Percentiles rank a stretch among this genome's conserved stretches.
phyloP scores from a whole-genome alignment of 2,113 vertebrate species.

The Patagioenas fasciata region DNA sequence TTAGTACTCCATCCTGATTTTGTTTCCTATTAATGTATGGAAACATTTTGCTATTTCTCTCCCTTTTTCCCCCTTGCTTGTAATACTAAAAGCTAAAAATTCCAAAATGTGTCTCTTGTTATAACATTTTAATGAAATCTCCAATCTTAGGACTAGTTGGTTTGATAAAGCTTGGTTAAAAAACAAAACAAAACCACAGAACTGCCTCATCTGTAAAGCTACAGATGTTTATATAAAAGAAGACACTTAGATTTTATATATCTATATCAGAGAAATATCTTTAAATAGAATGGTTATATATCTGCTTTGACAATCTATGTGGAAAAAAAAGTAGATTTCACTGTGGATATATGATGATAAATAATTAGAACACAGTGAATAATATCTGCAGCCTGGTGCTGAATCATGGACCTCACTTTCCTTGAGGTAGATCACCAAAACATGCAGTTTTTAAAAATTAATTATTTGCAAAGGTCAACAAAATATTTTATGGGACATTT shows the following conservation, averaged over 20 bases:
- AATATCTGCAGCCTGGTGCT: not conserved
- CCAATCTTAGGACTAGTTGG: not conserved
- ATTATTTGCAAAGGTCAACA: conserved; percentile 62
- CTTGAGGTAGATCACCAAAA: not conserved
- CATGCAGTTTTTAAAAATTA: conserved; percentile 26
- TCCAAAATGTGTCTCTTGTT: not conserved
- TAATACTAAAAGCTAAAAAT: not conserved
- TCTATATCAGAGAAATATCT: not conserved
- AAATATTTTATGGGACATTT: conserved; percentile 48
- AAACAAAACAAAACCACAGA: not conserved
- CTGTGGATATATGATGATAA: not conserved
- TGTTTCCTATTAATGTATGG: not conserved
- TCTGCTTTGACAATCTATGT: not conserved
- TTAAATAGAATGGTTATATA: not conserved
- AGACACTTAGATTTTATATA: not conserved
- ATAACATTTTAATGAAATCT: not conserved
- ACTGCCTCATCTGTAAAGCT: not conserved
- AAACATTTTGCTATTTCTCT: not conserved
- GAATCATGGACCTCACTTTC: not conserved
- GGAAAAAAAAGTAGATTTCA: not conserved
- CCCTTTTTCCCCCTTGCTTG: not conserved
- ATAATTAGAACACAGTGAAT: not conserved
- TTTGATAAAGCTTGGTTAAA: not conserved
- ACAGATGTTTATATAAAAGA: not conserved
- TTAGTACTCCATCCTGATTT: not conserved